Evolutionary conservation across 2,888 invertebrate species (phyloP).

Genomic region (Stenolophus ochropezus): DNA sequence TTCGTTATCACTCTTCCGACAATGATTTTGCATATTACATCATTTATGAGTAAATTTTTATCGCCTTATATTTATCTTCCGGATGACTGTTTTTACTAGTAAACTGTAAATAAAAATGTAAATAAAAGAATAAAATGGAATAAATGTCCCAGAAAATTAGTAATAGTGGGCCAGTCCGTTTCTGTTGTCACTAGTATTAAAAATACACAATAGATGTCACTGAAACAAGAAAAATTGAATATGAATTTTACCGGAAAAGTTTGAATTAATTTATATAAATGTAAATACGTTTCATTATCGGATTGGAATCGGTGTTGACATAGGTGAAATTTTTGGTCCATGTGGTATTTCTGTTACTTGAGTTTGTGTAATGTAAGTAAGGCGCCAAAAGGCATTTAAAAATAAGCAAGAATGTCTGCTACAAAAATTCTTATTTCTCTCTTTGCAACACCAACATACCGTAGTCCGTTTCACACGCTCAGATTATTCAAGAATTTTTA

Average conservation of each 20-base stretch:
- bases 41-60: slow-evolving; percentile 7
- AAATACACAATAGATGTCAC: too few species aligned
- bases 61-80: background rate
- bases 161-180: too few species aligned
- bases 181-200: too few species aligned
- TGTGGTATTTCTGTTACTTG: background rate
- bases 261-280: too few species aligned
- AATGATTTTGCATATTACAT: slow-evolving; percentile 20
- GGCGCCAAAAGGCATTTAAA: slow-evolving; percentile 17
- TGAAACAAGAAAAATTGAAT: too few species aligned
- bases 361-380: slow-evolving; percentile 6
- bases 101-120: too few species aligned
- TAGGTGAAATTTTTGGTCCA: background rate
- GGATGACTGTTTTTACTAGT: background rate
- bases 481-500: slow-evolving; percentile 9
- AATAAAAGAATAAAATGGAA: too few species aligned
- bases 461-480: background rate
- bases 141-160: too few species aligned
- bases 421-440: slow-evolving; percentile 17
- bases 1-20: slow-evolving; percentile 13
- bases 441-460: background rate
- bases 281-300: too few species aligned
- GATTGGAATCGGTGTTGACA: background rate
- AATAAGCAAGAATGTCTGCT: slow-evolving; percentile 9
- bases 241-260: too few species aligned